Base-by-base conservation (phyloP, 2,888 invertebrate genomes). In the Branchinecta sandiegonensis region DNA sequence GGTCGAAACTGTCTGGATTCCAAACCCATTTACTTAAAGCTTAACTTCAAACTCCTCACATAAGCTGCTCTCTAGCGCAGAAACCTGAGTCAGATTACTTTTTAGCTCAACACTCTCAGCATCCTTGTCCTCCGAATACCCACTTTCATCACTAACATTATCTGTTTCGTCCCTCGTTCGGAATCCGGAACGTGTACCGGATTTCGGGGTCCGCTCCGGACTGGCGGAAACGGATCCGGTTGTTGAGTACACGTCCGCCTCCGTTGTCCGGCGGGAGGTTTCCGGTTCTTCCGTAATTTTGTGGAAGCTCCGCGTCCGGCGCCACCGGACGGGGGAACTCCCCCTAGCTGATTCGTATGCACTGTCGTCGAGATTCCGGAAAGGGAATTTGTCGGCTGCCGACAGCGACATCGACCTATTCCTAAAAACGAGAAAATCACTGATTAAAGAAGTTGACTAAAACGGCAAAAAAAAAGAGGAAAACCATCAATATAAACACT, bases 121-220 rank as follows among this genome's bases (percentile, higher is more conserved):
- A 63, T 70, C 70, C 65, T 71, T 70, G 47, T 76, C 76, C 68
- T 93, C 93, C 47, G 90, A 92, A 78, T 91, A 93, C 6, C 93
- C 93, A 69, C 90, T 91, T 77, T 94, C 93, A 75, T 93, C 92
- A 77, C 90, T 90, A 75, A 86, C 86, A 72, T 87, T 86, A 74
- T 87, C 87, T 70, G 79, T 77, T 67, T 84, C 85, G 72, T 80
- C 79, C 66, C 82, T 23, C 46, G 46, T 48, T 47, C 67, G 65
- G 47, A 47, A 48, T 65, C 65, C 12, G 67, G 23, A 17, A 56
- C 65, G 46, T 48, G 37, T 37, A 37, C 37, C 37, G 37, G 37
- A 37, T 56, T 56, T 56, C 63, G 63, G 63, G 9, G 63, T 56
- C 23, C 63, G n/a, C 63, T 56, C 63, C n/a, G 63, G 63, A 23